Evolutionary conservation across 2,888 invertebrate species (phyloP), one percentile per base, ranked within the genome.

Genomic region (Lycophotia porphyrea): DNA sequence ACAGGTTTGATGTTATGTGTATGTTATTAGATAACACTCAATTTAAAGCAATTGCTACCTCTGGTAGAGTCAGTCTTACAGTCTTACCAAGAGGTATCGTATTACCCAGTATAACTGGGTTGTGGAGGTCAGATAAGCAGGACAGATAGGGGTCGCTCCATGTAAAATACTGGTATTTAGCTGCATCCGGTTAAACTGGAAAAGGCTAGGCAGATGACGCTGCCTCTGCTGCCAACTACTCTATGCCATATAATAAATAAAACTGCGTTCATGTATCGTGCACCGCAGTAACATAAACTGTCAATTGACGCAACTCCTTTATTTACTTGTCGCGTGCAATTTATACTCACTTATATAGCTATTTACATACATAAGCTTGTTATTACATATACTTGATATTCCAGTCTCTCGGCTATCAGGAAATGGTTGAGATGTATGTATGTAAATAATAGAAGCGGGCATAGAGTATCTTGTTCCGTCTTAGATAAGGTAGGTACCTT

Each of bases 231-330:
- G 21, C 34, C 0, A 65, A 36, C n/a, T 71, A 71, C 58, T 89
- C 86, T 89, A 64, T 84, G 78, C 44, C 27, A n/a, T n/a, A 34
- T 60, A 83, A 58, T 55, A 76, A 85, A 90, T 89, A 82, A 82
- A 85, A 87, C 76, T 88, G 87, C 87, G 76, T 85, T 68, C 36
- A 61, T 78, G 75, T 78, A 80, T 67, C 68, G 81, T 83, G 68
- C 78, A 65, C 24, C 61, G 42, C 42, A 72, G 79, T 80, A 87
- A 84, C 87, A 90, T 90, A 91, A 85, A 84, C 84, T 82, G 87
- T 88, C 91, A 91, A 92, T 91, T 92, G 91, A 87, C 86, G 87
- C 89, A 84, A 88, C 87, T 87, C 66, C 34, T 47, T 13, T 83
- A 72, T 87, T 74, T 85, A 69, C 78, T 78, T 71, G 76, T 86